Evolutionary conservation across 2,113 vertebrate species (phyloP).

Genomic region (Rhabdornis inornatus): DNA sequence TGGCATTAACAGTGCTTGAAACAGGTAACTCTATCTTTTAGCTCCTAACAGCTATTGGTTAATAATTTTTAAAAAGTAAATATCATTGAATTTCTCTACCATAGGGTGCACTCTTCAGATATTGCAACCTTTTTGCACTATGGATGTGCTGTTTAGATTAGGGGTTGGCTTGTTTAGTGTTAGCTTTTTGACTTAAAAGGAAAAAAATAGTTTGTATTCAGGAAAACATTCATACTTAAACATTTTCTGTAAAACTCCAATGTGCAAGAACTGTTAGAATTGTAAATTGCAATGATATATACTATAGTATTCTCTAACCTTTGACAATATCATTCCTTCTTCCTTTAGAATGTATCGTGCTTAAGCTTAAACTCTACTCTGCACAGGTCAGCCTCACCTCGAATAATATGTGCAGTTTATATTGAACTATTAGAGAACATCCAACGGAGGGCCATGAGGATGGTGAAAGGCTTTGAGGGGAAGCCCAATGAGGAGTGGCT

Average conservation of each 20-base stretch:
- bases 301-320: neutral
- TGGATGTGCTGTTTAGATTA: neutral
- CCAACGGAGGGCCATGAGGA: neutral
- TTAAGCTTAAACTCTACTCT: neutral
- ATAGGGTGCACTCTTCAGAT: neutral
- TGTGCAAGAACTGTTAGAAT: neutral
- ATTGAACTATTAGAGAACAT: neutral
- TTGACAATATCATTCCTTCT: neutral
- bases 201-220: neutral
- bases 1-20: neutral
- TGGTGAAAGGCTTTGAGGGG: neutral
- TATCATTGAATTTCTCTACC: rapidly evolving
- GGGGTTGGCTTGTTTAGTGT: rapidly evolving
- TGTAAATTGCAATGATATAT: neutral
- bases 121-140: neutral
- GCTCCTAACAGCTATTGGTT: neutral
- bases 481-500: rapidly evolving
- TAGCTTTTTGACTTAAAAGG: neutral
- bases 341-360: neutral
- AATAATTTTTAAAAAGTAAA: neutral
- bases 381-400: neutral
- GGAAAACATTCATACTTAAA: neutral
- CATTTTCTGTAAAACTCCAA: neutral
- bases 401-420: neutral
- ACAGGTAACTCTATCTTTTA: neutral